Evolutionary conservation across 2,113 vertebrate genomes (phyloP).

Genomic region (Herpetotheres cachinnans): DNA sequence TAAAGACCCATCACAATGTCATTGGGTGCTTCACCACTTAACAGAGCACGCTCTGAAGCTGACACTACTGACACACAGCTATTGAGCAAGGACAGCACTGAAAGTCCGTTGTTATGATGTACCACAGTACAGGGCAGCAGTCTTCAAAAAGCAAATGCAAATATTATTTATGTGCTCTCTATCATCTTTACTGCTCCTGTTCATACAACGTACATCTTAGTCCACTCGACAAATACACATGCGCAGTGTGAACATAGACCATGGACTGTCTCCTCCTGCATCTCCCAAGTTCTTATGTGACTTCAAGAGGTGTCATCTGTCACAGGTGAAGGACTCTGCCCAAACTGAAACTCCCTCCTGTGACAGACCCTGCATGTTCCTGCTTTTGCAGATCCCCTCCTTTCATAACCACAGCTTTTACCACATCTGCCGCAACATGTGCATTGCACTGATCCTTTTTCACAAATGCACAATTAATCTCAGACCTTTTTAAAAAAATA

Average conservation of each 20-base stretch:
- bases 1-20: background rate
- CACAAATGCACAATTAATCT: background rate
- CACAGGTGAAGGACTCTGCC: background rate
- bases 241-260: too few relatives aligned
- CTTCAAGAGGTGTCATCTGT: background rate
- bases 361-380: background rate
- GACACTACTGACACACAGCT: too few relatives aligned
- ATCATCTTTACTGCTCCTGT: background rate
- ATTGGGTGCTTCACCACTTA: too few relatives aligned
- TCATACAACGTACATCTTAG: fast-evolving
- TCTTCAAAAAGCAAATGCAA: background rate
- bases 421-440: fast-evolving
- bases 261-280: background rate
- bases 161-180: background rate
- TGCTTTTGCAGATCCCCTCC: background rate
- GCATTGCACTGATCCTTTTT: fast-evolving
- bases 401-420: background rate
- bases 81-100: background rate
- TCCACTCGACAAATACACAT: fast-evolving
- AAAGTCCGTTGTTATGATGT: fast-evolving
- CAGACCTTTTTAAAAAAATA: background rate
- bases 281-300: background rate
- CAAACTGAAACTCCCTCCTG: background rate
- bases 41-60: background rate
- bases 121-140: background rate